These are phyloP conservation scores for Dryomyza anilis DNA, from an alignment of 2,888 invertebrate species.

Conservation along the genomic window DNA sequence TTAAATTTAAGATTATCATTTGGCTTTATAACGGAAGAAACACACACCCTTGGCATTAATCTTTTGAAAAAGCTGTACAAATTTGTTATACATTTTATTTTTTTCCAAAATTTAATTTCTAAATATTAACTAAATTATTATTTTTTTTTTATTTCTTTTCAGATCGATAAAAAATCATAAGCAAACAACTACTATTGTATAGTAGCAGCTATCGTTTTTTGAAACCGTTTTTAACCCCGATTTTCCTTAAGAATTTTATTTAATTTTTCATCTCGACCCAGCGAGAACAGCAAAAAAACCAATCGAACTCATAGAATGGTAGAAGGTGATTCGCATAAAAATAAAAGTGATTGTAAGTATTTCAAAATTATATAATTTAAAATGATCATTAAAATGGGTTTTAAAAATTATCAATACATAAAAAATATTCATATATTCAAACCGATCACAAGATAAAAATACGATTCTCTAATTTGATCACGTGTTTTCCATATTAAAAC, in stretches of 20 bases:
- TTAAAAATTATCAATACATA: background rate
- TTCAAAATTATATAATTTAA: background rate
- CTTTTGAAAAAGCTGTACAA: too few species aligned
- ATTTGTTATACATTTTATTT: slow-evolving; percentile 27
- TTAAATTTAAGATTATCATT: too few species aligned
- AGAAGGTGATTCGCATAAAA: slow-evolving; percentile 84
- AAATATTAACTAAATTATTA: background rate
- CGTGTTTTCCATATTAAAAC: too few species aligned
- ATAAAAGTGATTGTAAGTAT: slow-evolving; percentile 76
- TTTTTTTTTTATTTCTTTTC: slow-evolving; percentile 37
- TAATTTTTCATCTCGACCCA: slow-evolving; percentile 43
- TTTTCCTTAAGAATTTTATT: slow-evolving; percentile 36
- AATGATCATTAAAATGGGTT: background rate
- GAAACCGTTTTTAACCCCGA: slow-evolving; percentile 4
- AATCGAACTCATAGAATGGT: slow-evolving; percentile 82
- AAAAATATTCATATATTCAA: background rate
- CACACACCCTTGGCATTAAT: too few species aligned
- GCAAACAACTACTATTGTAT: background rate
- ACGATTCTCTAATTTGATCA: too few species aligned
- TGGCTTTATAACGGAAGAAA: too few species aligned
- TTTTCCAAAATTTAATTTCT: background rate
- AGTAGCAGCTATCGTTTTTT: background rate
- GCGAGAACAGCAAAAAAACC: slow-evolving; percentile 52
- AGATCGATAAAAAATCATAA: slow-evolving; percentile 44
- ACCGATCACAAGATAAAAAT: background rate